Evolutionary conservation across 2,888 invertebrate species (phyloP).

Genomic region (Acrocyrtus sp.): DNA sequence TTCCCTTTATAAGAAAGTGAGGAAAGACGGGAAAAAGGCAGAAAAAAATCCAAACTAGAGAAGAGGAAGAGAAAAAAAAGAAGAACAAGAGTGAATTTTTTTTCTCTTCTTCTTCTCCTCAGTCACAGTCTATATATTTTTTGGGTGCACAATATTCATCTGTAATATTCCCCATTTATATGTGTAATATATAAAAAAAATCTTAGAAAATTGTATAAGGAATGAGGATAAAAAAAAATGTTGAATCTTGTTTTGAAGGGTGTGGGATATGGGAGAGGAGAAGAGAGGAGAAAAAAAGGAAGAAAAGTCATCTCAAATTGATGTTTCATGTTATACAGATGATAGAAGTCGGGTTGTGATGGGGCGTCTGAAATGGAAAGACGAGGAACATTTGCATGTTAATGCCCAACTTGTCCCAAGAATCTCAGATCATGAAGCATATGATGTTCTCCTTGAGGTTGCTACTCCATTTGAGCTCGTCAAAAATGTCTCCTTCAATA

Average conservation of each 20-base stretch:
- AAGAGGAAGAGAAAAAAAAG: slow-evolving; percentile 10
- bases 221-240: slow-evolving; percentile 19
- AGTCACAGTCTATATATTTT: background rate
- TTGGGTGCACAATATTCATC: background rate
- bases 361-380: slow-evolving; percentile 60
- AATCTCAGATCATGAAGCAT: slow-evolving; percentile 49
- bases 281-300: slow-evolving; percentile 25
- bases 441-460: slow-evolving; percentile 58
- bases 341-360: slow-evolving; percentile 59
- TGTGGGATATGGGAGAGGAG: slow-evolving; percentile 20
- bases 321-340: slow-evolving; percentile 58
- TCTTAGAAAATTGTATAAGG: background rate
- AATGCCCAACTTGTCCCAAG: slow-evolving; percentile 61
- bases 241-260: slow-evolving; percentile 26
- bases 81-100: slow-evolving; percentile 7
- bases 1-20: slow-evolving; percentile 6
- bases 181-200: background rate
- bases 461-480: slow-evolving; percentile 72
- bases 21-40: too few species aligned
- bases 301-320: slow-evolving; percentile 54
- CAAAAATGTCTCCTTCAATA: slow-evolving; percentile 70
- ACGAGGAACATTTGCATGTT: slow-evolving; percentile 61
- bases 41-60: too few species aligned
- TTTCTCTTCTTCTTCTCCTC: too few species aligned
- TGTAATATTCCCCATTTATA: background rate